Percentiles rank a stretch among this genome's conserved stretches.
Conservation (phyloP, 2,888 invertebrate genomes). For the Leptothorax acervorum region DNA sequence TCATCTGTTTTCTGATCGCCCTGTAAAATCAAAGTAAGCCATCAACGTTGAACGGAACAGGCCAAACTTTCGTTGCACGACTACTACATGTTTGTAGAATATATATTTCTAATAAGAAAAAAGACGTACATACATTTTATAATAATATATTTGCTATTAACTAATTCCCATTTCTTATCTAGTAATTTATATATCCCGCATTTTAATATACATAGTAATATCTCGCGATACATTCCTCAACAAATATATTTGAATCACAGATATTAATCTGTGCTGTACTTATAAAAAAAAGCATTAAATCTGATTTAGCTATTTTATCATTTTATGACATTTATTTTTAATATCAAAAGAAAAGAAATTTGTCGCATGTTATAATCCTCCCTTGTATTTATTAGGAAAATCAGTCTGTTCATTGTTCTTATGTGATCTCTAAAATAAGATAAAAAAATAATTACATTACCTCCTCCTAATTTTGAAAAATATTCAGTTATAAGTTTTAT, state of each 20-base stretch:
- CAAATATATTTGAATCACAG: not conserved
- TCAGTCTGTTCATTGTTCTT: not conserved
- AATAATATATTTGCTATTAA: slow-evolving; percentile 50
- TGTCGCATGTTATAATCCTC: not conserved
- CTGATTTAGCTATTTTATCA: not conserved
- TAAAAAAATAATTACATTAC: not conserved
- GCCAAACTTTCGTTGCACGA: slow-evolving; percentile 46
- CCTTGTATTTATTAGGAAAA: not conserved
- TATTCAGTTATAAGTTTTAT: not conserved
- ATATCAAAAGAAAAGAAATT: not conserved
- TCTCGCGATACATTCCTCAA: not conserved
- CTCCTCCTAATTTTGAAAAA: not conserved
- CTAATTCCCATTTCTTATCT: not conserved
- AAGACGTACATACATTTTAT: slow-evolving; percentile 22
- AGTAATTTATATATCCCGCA: not conserved
- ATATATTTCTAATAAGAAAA: slow-evolving; percentile 40
- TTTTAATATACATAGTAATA: not conserved
- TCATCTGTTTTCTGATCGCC: slow-evolving; percentile 84
- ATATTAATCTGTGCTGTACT: not conserved
- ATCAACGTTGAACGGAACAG: slow-evolving; percentile 70
- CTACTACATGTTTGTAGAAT: slow-evolving; percentile 17
- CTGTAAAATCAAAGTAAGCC: slow-evolving; percentile 84
- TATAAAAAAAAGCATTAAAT: not conserved
- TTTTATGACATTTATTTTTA: not conserved
- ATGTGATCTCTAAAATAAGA: not conserved